These are phyloP conservation scores for Lycopodina hypogea DNA, from an alignment of 37 sponge, comb jelly and placozoan species.

Conservation along the genomic window DNA sequence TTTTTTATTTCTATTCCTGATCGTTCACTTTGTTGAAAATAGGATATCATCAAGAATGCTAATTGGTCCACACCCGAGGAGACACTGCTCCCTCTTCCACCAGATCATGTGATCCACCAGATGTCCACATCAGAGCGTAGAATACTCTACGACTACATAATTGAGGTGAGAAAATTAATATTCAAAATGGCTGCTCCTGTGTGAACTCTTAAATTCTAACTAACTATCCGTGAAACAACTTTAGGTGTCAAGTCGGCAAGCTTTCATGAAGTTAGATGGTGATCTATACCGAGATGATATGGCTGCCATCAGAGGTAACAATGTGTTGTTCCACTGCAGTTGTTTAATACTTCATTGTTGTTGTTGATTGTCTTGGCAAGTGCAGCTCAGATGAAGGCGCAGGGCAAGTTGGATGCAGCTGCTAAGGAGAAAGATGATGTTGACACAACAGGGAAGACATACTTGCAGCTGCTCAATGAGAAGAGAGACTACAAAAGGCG, in stretches of 20 bases:
- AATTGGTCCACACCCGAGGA: not conserved
- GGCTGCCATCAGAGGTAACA: constrained; percentile 21
- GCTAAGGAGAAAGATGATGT: not conserved
- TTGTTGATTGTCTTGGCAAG: too few relatives aligned
- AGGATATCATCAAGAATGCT: not conserved
- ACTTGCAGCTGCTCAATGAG: constrained; percentile 51
- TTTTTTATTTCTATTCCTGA: not conserved
- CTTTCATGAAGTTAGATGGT: constrained; percentile 7
- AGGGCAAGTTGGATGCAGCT: not conserved
- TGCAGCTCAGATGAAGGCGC: constrained; percentile 19
- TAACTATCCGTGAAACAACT: too few relatives aligned
- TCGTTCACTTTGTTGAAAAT: not conserved
- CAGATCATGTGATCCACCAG: constrained; percentile 15
- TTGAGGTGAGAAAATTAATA: constrained; percentile 29
- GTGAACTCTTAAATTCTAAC: not conserved
- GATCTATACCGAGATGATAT: constrained; percentile 34
- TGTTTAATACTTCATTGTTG: not conserved
- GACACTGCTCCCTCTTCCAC: constrained; percentile 20
- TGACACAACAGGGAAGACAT: constrained; percentile 11
- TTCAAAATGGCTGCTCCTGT: not conserved
- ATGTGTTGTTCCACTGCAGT: not conserved
- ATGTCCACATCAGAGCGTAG: constrained; percentile 40
- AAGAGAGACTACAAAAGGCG: constrained; percentile 71
- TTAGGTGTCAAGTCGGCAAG: not conserved
- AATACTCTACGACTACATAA: constrained; percentile 58